Base-by-base conservation (phyloP, 2,888 invertebrate species). In the Coremacera marginata region DNA sequence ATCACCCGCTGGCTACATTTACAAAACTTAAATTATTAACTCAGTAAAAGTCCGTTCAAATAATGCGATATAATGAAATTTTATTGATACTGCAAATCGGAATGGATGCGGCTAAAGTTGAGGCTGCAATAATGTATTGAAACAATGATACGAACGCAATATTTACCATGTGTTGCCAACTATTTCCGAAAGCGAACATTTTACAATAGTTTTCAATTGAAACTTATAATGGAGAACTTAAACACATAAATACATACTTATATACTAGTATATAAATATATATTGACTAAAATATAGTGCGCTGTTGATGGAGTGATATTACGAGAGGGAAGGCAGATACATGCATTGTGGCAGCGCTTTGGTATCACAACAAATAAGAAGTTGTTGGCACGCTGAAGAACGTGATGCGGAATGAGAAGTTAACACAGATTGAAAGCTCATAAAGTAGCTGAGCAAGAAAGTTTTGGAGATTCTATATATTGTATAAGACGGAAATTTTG, bases 151-250 rank as follows among this genome's bases (percentile, higher is more conserved):
- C 55, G 49, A 37, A 51, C 19, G 73, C 51, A 63, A 31, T 73
- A 63, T 73, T 73, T 73, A 63, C 63, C 31, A 51, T 63, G n/a
- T 49, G 31, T 51, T 25, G 63, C 51, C 51, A 65, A 27, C 71
- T 62, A 73, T 31, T 52, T 73, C 34, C 63, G 73, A 63, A 51
- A 73, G 49, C 19, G 63, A 52, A 63, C 51, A 51, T 60, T 60
- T 27, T 8, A 37, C 57, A 44, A 75, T 68, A 34, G 37, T 9
- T 55, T 67, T 55, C 25, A 67, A 65, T 44, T 25, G 57, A 75
- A 68, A 68, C 68, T 68, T 75, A 44, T 27, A 52, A 22, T 25
- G 7, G 7, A 62, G 7, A 16, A 27, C 16, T 52, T 51, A 37
- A 22, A 22, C 22, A 19, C 1, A 65, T 19, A 37, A 19, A n/a